These are phyloP conservation scores for Tanaodytes sp. DNA, from an alignment of 2,888 invertebrate species.

Conservation along the genomic window DNA sequence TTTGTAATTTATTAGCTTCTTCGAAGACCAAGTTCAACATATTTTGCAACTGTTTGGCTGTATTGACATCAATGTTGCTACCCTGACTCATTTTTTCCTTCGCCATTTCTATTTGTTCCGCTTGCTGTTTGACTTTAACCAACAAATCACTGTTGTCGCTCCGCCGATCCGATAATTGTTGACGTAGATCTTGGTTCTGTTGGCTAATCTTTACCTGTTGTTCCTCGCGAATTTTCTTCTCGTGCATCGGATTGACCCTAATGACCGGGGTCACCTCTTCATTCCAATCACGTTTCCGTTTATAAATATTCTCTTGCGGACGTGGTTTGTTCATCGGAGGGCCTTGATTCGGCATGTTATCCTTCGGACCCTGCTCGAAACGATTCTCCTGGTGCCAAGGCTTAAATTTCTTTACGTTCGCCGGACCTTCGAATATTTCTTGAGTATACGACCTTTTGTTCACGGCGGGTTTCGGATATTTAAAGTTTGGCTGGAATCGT, in stretches of 20 bases:
- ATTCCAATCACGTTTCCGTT: conserved; percentile 56
- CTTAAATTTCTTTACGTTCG: conserved; percentile 41
- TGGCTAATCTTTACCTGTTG: conserved; percentile 40
- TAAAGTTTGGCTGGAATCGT: too few species aligned
- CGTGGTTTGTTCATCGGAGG: neutral
- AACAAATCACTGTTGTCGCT: conserved; percentile 60
- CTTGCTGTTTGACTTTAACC: conserved; percentile 66
- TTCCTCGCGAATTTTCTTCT: conserved; percentile 61
- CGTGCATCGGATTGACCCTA: conserved; percentile 58
- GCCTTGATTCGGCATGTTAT: conserved; percentile 12
- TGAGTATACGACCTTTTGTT: conserved; percentile 39
- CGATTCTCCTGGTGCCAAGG: conserved; percentile 41
- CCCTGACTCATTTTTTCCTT: conserved; percentile 64
- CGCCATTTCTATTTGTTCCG: conserved; percentile 64
- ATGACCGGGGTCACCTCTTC: conserved; percentile 50
- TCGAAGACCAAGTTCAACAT: conserved; percentile 69
- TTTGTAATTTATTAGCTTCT: conserved; percentile 68
- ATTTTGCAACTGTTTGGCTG: conserved; percentile 67
- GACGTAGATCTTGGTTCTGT: conserved; percentile 63
- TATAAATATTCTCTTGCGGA: conserved; percentile 18
- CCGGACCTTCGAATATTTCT: conserved; percentile 27
- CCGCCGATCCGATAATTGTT: conserved; percentile 62
- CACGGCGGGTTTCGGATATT: too few species aligned
- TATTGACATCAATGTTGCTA: conserved; percentile 61
- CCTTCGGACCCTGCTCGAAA: conserved; percentile 16